phyloP scores from a whole-genome alignment of 2,113 vertebrate species.

The Glaucidium brasilianum region DNA sequence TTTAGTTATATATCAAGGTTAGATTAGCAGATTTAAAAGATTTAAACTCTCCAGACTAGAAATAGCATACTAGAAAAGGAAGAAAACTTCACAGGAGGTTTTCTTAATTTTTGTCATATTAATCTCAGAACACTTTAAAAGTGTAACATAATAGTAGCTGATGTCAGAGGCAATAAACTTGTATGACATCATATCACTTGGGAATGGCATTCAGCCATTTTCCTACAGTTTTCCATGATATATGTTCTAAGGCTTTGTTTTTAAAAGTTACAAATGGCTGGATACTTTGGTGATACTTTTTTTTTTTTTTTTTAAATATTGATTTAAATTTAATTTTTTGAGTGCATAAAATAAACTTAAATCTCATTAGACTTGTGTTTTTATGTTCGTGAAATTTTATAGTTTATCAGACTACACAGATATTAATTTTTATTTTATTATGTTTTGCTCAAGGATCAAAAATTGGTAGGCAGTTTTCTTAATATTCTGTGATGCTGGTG shows the following conservation, averaged over 20 bases:
- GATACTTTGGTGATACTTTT: neutral
- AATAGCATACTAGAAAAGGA: neutral
- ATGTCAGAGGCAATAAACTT: conserved; percentile 44
- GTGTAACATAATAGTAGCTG: conserved; percentile 4
- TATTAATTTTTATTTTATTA: neutral
- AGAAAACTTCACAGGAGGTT: neutral
- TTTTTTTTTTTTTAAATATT: too few species aligned
- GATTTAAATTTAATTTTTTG: neutral
- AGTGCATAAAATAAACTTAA: neutral
- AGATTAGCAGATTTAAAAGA: neutral
- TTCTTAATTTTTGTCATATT: conserved; percentile 22
- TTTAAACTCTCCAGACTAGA: neutral
- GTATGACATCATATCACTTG: conserved; percentile 25
- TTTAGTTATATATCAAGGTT: neutral
- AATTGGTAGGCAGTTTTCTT: neutral
- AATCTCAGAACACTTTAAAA: conserved; percentile 28
- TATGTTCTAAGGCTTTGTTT: neutral
- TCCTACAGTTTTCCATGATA: neutral
- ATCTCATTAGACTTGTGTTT: neutral
- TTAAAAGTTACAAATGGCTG: neutral
- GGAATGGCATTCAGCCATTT: conserved; percentile 25
- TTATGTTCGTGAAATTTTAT: neutral
- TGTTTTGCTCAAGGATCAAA: neutral
- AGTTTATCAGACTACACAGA: neutral
- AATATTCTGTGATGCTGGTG: neutral